phyloP scores from a whole-genome alignment of 1,140 invertebrate species.

The Halotydeus destructor region DNA sequence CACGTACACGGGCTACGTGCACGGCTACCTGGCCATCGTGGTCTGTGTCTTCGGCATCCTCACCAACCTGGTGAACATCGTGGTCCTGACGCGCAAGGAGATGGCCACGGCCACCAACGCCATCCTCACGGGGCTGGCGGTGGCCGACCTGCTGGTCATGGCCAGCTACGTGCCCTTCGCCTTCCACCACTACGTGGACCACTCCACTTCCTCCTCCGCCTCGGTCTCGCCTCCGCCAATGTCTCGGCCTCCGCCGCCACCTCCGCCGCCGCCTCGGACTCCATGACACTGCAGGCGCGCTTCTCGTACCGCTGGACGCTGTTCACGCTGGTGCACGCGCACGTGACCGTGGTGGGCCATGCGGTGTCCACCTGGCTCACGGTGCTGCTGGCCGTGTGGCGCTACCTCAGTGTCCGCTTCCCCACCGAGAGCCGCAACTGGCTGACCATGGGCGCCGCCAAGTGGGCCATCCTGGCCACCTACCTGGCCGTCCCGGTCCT shows the following conservation, averaged over 20 bases:
- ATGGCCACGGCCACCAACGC: slow-evolving; percentile 63
- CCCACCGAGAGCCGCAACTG: slow-evolving; percentile 1
- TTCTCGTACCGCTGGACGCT: slow-evolving; percentile 15
- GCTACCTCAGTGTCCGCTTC: slow-evolving; percentile 56
- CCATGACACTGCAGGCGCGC: slow-evolving; percentile 12
- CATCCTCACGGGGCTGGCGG: slow-evolving; percentile 57
- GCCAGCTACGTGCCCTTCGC: slow-evolving; percentile 20
- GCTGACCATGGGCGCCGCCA: not conserved
- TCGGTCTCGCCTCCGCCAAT: too few species aligned
- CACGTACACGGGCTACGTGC: too few species aligned
- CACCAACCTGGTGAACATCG: slow-evolving; percentile 70
- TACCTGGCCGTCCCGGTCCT: slow-evolving; percentile 3
- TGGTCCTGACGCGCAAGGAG: slow-evolving; percentile 55
- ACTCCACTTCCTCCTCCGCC: too few species aligned
- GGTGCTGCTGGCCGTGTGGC: slow-evolving; percentile 70
- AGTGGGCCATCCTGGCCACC: not conserved
- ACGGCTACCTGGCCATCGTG: slow-evolving; percentile 43
- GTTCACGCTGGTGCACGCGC: slow-evolving; percentile 27
- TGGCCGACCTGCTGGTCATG: slow-evolving; percentile 68
- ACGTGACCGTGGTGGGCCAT: slow-evolving; percentile 58
- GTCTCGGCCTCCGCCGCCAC: too few species aligned
- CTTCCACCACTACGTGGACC: too few species aligned
- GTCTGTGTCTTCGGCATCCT: slow-evolving; percentile 72
- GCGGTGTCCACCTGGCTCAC: slow-evolving; percentile 82
- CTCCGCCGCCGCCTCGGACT: too few species aligned